A percentile compares a stretch with the other conserved stretches of the same genome.
These are phyloP conservation scores for Ectropis crepuscularia DNA, from an alignment of 2,888 invertebrate species.

Conservation along the genomic window DNA sequence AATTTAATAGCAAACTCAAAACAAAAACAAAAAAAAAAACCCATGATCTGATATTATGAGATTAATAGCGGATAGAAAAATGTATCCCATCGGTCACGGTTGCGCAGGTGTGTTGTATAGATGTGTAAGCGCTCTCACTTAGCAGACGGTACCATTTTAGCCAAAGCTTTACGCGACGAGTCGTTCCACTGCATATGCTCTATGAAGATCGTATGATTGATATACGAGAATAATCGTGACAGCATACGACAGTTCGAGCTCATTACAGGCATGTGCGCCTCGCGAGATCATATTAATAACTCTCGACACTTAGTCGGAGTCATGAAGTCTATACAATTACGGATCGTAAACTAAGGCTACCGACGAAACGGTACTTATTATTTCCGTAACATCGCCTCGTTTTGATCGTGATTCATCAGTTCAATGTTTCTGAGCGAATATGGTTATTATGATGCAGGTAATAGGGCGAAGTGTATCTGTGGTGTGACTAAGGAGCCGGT, in stretches of 20 bases:
- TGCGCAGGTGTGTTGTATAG: no score
- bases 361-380: slow-evolving; percentile 47
- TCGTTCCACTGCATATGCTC: slow-evolving; percentile 34
- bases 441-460: slow-evolving; percentile 36
- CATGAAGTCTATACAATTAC: slow-evolving; percentile 44
- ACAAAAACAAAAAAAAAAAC: no score
- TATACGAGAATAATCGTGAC: slow-evolving; percentile 42
- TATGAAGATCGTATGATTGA: slow-evolving; percentile 33
- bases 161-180: slow-evolving; percentile 25
- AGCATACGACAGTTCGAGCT: slow-evolving; percentile 40
- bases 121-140: no score
- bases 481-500: slow-evolving; percentile 31
- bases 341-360: slow-evolving; percentile 43
- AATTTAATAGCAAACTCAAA: no score
- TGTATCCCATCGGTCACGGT: no score
- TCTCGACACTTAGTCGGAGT: slow-evolving; percentile 36
- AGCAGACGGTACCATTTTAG: no score
- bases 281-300: slow-evolving; percentile 42
- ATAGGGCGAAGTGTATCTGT: slow-evolving; percentile 29
- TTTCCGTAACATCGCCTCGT: slow-evolving; percentile 47
- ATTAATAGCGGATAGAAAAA: no score
- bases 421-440: slow-evolving; percentile 42
- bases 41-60: no score
- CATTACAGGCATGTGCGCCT: slow-evolving; percentile 41
- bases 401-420: slow-evolving; percentile 48